These are phyloP conservation scores for Merops nubicus DNA, from an alignment of 2,113 vertebrate species.

Conservation along the genomic window DNA sequence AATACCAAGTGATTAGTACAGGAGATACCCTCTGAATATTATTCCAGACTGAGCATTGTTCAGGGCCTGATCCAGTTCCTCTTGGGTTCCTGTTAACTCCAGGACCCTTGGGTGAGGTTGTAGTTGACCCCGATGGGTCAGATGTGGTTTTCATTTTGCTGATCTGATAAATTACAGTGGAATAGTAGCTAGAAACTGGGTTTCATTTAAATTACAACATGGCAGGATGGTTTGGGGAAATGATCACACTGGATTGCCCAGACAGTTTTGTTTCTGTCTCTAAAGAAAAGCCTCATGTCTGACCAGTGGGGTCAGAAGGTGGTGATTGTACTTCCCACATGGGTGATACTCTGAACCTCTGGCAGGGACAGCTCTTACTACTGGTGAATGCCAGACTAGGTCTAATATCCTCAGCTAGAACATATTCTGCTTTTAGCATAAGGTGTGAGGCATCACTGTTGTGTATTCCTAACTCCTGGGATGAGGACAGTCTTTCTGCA, in stretches of 20 bases:
- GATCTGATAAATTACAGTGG: neutral
- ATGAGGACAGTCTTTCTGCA: neutral
- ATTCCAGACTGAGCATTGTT: conserved; percentile 23
- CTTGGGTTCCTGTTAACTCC: neutral
- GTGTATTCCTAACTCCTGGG: neutral
- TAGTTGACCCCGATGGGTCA: neutral
- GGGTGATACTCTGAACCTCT: neutral
- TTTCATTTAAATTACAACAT: neutral
- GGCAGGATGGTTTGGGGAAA: neutral
- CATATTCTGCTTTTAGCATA: neutral
- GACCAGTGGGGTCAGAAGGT: neutral
- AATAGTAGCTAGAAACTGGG: neutral
- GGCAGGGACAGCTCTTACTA: neutral
- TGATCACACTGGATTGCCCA: accelerated
- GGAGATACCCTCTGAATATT: neutral
- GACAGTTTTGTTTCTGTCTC: neutral
- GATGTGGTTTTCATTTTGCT: neutral
- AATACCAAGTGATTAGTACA: neutral
- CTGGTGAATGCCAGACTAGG: neutral
- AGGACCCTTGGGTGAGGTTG: neutral
- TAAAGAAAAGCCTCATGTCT: neutral
- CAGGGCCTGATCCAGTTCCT: neutral
- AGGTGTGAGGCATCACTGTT: neutral
- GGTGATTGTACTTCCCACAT: neutral
- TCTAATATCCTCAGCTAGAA: neutral